Conservation (phyloP, 1,140 invertebrate species). For the Mactra quadrangularis region DNA sequence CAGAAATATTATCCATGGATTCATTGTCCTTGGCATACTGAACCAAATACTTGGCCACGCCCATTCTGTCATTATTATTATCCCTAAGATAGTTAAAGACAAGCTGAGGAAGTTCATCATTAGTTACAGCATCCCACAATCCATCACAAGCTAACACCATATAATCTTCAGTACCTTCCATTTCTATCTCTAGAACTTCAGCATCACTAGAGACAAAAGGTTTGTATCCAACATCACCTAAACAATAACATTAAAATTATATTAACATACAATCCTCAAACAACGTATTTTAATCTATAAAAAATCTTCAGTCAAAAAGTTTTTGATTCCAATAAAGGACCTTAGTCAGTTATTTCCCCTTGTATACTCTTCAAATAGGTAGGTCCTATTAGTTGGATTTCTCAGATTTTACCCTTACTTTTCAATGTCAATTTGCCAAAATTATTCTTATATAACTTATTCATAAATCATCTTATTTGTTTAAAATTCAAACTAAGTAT, state of each 20-base stretch:
- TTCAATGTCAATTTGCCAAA: too few relatives aligned
- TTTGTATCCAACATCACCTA: slow-evolving; percentile 93
- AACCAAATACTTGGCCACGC: slow-evolving; percentile 88
- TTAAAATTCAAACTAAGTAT: too few relatives aligned
- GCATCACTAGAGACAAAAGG: slow-evolving; percentile 93
- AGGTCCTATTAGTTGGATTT: too few relatives aligned
- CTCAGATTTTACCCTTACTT: too few relatives aligned
- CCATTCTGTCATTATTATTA: slow-evolving; percentile 76
- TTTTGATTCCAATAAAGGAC: too few relatives aligned
- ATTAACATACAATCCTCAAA: neutral
- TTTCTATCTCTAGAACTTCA: slow-evolving; percentile 89
- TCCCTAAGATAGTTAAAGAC: slow-evolving; percentile 80
- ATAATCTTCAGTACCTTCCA: slow-evolving; percentile 95
- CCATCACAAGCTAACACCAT: slow-evolving; percentile 96
- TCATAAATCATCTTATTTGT: too few relatives aligned
- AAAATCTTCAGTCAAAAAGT: slow-evolving; percentile 17
- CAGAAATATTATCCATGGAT: slow-evolving; percentile 94
- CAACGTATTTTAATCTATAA: neutral
- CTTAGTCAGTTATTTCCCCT: too few relatives aligned
- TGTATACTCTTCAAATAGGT: too few relatives aligned
- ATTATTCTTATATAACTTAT: too few relatives aligned
- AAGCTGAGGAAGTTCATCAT: slow-evolving; percentile 86
- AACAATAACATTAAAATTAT: slow-evolving; percentile 33
- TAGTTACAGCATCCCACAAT: slow-evolving; percentile 93
- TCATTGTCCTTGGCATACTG: slow-evolving; percentile 89